Base-by-base conservation (phyloP, 2,113 vertebrate genomes). In the Pelecanoides urinatrix region DNA sequence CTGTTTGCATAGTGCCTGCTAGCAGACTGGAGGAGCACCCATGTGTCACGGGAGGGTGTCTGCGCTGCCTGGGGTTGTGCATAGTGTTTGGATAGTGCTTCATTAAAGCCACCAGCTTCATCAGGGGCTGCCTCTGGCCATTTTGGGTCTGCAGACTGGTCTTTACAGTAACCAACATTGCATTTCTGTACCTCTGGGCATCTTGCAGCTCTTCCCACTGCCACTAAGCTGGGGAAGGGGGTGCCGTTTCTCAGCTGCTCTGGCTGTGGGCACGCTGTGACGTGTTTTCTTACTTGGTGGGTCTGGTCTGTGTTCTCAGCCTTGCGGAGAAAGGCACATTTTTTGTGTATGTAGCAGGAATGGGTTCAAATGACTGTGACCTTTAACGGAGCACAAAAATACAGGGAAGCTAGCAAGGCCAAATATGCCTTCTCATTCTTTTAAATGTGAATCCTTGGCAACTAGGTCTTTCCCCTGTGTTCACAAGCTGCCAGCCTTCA, bases 1-100 rank as follows among this genome's bases (percentile, higher is more conserved):
- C 66, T 67, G 61, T 63, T 75, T 49, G 56, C 30, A 4, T 6
- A 4, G 63, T 50, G 82, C 22, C 66, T 76, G 40, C 18, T 40
- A 59, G 26, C 74, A 79, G 63, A 30, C 53, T 22, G 23, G 44
- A 63, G 44, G 44, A 87, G 52, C 65, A 67, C 8, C 45, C 15
- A 2, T 0, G 0, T 74, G 77, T 71, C 11, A 4, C 5, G 0
- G 13, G 40, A 73, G 21, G 44, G 30, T 20, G 40, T 79, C 62
- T 87, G 85, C 6, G 1, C 76, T 59, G 49, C 53, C 59, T n/a
- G 45, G n/a, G 14, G 8, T 47, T 76, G 22, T 68, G 27, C 87
- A 68, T 45, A 76, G 32, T 3, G 0, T 72, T 88, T 36, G 83
- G 52, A 21, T 14, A 13, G 23, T 76, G 40, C 53, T 63, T 83